Evolutionary conservation across 2,797 vertebrate genomes (phyloP).

Genomic region (Molossus alvarezi): DNA sequence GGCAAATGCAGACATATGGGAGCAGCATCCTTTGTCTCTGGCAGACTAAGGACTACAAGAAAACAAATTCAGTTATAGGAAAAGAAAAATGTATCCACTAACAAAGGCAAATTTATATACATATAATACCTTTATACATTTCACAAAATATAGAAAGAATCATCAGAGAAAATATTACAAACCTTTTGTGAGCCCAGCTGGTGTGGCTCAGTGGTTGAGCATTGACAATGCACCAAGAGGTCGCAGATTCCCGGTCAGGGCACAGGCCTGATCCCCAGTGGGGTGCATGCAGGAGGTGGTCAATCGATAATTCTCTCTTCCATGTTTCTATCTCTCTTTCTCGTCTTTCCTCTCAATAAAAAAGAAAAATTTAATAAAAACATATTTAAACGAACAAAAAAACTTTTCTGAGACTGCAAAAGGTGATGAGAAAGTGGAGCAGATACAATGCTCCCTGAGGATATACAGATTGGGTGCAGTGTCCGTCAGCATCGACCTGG

Average conservation of each 20-base stretch:
- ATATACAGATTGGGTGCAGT: not conserved
- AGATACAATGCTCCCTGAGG: not conserved
- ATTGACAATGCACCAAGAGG: too few species aligned
- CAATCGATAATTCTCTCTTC: too few species aligned
- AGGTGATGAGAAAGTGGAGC: not conserved
- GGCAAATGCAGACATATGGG: not conserved
- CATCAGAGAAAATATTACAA: not conserved
- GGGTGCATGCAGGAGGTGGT: too few species aligned
- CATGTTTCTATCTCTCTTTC: too few species aligned
- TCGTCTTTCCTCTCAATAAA: too few species aligned
- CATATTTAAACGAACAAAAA: too few species aligned
- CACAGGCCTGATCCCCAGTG: too few species aligned
- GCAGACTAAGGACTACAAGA: not conserved
- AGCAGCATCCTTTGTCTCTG: slow-evolving; percentile 1
- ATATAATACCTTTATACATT: not conserved
- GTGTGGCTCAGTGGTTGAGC: too few species aligned
- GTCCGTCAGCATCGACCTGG: not conserved
- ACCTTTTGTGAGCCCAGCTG: not conserved
- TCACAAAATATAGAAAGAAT: not conserved
- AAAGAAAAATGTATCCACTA: not conserved
- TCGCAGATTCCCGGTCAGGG: too few species aligned
- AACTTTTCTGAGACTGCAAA: not conserved
- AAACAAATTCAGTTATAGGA: too few species aligned
- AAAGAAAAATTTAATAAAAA: too few species aligned
- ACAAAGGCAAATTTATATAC: not conserved